These are phyloP conservation scores for Recurvirostra avosetta DNA, from an alignment of 2,113 vertebrate genomes.

Conservation along the genomic window DNA sequence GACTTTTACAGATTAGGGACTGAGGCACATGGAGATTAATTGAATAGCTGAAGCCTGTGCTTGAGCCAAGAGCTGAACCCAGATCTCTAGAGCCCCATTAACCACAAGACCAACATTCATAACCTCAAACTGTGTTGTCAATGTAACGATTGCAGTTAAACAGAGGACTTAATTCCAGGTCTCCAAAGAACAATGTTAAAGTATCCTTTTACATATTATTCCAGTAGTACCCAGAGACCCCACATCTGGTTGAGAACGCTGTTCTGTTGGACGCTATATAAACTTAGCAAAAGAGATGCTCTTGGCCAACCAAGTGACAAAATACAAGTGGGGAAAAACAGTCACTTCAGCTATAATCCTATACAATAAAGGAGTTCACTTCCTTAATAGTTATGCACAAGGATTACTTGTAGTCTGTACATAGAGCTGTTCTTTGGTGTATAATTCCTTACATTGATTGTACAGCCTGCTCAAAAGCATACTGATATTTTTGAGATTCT, in stretches of 20 bases:
- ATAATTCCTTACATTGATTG: not conserved
- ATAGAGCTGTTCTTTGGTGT: not conserved
- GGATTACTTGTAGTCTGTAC: not conserved
- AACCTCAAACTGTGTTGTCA: not conserved
- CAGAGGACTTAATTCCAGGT: not conserved
- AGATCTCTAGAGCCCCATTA: conserved; percentile 20
- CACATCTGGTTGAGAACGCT: not conserved
- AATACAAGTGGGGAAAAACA: not conserved
- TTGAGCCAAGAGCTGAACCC: not conserved
- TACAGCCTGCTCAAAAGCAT: not conserved
- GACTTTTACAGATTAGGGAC: not conserved
- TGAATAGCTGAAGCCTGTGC: not conserved
- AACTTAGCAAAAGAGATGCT: not conserved
- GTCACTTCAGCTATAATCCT: not conserved
- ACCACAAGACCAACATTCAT: not conserved
- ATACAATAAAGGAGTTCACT: not conserved
- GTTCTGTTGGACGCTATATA: not conserved
- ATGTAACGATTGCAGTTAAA: not conserved
- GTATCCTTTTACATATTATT: not conserved
- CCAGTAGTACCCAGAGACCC: not conserved
- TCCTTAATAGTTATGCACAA: not conserved
- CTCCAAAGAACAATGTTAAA: not conserved
- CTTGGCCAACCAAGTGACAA: not conserved
- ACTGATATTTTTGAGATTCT: not conserved
- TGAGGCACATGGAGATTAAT: not conserved